Conservation (phyloP, 2,888 invertebrate species). For the Meta bourneti region DNA sequence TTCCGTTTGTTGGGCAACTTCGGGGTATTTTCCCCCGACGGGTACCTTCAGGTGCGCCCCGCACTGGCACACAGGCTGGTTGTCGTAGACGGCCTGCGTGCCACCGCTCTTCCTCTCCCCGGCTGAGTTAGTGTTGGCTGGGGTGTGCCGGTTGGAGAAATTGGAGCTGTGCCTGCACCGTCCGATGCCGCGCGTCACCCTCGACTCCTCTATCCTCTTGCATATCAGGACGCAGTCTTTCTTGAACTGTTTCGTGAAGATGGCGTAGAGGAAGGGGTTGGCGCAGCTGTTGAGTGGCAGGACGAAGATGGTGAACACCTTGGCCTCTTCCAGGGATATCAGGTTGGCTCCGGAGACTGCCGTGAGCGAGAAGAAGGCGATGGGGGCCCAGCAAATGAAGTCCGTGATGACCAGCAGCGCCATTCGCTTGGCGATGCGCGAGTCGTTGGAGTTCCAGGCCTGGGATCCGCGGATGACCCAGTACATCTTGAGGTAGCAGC, state of each 20-base stretch:
- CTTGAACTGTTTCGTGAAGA: constrained; percentile 98
- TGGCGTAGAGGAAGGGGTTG: constrained; percentile 98
- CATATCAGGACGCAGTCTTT: constrained; percentile 97
- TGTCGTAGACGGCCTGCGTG: constrained; percentile 46
- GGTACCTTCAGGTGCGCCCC: constrained; percentile 66
- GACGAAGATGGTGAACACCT: constrained; percentile 95
- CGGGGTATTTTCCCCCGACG: constrained; percentile 6
- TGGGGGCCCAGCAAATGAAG: constrained; percentile 98
- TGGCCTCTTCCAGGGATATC: constrained; percentile 96
- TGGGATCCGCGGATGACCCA: constrained; percentile 95
- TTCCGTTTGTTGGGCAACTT: constrained; percentile 25
- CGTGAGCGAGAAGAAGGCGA: constrained; percentile 95
- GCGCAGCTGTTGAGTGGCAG: constrained; percentile 97
- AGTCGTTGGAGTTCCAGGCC: constrained; percentile 96
- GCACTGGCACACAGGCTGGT: constrained; percentile 77
- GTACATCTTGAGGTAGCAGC: constrained; percentile 98
- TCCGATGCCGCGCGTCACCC: constrained; percentile 92
- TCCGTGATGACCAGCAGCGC: constrained; percentile 97
- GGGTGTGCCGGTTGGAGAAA: constrained; percentile 92
- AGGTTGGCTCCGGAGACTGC: constrained; percentile 95
- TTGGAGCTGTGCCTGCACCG: constrained; percentile 92
- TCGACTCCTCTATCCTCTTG: constrained; percentile 96
- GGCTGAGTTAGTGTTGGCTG: constrained; percentile 91
- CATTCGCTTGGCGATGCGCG: constrained; percentile 97
- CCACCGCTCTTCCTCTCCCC: constrained; percentile 85